phyloP scores from a whole-genome alignment of 2,888 invertebrate genomes.

The Heliconius ethilla region DNA sequence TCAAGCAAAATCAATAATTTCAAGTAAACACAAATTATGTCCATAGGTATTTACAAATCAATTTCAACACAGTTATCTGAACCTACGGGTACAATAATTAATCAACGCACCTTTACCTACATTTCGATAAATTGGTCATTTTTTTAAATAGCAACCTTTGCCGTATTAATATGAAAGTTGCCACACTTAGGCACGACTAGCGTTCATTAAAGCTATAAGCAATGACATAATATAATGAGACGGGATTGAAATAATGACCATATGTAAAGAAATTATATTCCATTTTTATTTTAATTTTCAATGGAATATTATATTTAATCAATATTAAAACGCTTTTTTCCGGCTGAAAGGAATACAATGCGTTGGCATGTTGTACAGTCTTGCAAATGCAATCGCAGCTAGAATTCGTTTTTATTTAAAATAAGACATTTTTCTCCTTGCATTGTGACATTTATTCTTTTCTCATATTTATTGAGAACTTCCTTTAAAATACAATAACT shows the following conservation, averaged over 20 bases:
- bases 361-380: not conserved
- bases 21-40: not conserved
- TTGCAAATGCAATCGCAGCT: not conserved
- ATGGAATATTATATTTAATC: not conserved
- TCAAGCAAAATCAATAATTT: not conserved
- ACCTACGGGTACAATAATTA: not conserved
- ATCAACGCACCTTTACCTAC: conserved; percentile 7
- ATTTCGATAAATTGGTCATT: conserved; percentile 38
- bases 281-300: not conserved
- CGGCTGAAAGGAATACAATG: not conserved
- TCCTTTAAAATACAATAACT: conserved; percentile 12
- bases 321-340: not conserved
- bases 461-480: not conserved
- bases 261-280: not conserved
- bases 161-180: conserved; percentile 26
- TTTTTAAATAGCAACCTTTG: conserved; percentile 28
- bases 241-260: not conserved
- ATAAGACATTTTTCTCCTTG: conserved; percentile 1
- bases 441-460: conserved; percentile 14
- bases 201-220: conserved; percentile 35
- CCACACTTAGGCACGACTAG: conserved; percentile 25
- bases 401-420: not conserved
- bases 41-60: not conserved
- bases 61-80: not conserved
- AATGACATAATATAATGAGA: conserved; percentile 7